Base-by-base conservation (phyloP, 2,888 invertebrate species). In the Lasioglossum malachurum region DNA sequence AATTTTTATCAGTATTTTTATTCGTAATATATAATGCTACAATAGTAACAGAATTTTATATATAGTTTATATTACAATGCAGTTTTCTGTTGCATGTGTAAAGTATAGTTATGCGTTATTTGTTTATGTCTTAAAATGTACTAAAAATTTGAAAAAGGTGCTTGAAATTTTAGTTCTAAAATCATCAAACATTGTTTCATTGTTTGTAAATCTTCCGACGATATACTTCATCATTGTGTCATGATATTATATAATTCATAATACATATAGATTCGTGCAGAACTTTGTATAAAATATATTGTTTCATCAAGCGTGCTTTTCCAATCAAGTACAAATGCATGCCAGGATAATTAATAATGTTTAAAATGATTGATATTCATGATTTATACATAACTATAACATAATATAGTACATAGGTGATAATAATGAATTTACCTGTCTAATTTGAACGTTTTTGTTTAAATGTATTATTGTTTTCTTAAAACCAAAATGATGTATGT, bases 271-370 rank as follows among this genome's bases (percentile, higher is more conserved):
- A 74, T 79, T 84, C 85, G 57, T 71, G 41, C 77, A 83, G 80
- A 49, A 77, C 72, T 74, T 87, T 82, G 82, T 87, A 83, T 83
- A 84, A 84, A 86, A 57, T 84, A 81, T 79, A 64, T 80, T 82
- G 80, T 41, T 38, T 80, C 82, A 67, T 73, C 19, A 78, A 78
- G 16, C 80, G 71, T 77, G 69, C 41, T 77, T 86, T 80, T 46
- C 60, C 69, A 83, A 46, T 80, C 46, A 49, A 80, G 78, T 82
- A 82, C 82, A 80, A 79, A 69, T 75, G 53, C 23, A 75, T 75
- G 41, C 60, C 71, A 57, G 72, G 78, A 38, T 74, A 71, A 77
- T 38, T 75, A 71, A 69, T 84, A 69, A 74, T 64, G 12, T 44
- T 67, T 2, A 2, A 75, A 57, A 53, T 23, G 60, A 35, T 27